Conservation (phyloP, 2,797 vertebrate species). For the Simalia tracyae region DNA sequence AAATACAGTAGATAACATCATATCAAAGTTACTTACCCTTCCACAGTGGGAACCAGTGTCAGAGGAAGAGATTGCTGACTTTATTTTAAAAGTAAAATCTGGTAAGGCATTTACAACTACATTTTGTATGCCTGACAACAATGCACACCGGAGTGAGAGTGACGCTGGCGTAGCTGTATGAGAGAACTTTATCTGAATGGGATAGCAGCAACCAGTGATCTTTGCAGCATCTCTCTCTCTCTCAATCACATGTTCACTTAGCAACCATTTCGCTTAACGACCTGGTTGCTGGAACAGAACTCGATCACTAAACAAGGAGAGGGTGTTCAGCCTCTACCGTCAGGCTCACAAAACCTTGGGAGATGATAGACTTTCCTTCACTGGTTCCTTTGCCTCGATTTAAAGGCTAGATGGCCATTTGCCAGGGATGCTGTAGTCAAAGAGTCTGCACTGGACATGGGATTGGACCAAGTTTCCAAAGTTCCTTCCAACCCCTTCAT, state of each 20-base stretch:
- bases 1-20: too few relatives aligned
- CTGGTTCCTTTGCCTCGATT: not conserved
- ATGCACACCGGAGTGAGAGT: not conserved
- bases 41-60: too few relatives aligned
- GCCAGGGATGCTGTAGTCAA: not conserved
- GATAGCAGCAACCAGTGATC: not conserved
- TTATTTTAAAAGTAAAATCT: too few relatives aligned
- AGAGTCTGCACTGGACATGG: not conserved
- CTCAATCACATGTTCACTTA: not conserved
- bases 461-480: not conserved
- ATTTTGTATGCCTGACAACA: not conserved
- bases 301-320: not conserved
- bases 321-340: not conserved
- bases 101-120: not conserved
- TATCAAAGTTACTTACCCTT: too few relatives aligned
- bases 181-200: not conserved
- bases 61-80: too few relatives aligned
- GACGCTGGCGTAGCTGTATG: not conserved
- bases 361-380: not conserved
- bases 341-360: not conserved
- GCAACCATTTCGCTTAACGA: not conserved
- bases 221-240: not conserved
- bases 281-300: not conserved
- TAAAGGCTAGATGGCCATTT: not conserved
- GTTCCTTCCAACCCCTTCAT: not conserved